phyloP scores from a whole-genome alignment of 2,797 vertebrate species.

The Mormyrus hasselquistii region DNA sequence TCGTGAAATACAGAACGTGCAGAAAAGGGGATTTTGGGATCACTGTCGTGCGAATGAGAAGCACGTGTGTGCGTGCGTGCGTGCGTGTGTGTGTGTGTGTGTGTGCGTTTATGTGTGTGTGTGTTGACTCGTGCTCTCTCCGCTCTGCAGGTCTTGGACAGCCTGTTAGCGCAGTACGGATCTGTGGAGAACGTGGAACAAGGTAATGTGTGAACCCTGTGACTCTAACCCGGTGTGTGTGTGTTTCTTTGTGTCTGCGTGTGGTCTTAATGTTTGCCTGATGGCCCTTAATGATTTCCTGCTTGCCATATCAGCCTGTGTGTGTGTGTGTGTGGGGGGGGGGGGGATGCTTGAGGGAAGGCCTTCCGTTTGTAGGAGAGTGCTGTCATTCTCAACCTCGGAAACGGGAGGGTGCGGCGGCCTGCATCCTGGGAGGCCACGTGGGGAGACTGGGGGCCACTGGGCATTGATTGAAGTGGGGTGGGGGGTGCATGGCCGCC shows the following conservation, averaged over 20 bases:
- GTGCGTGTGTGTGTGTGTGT: no score
- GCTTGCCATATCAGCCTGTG: not conserved
- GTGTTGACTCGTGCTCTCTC: slow-evolving; percentile 24
- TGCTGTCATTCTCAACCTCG: not conserved
- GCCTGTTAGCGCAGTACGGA: slow-evolving; percentile 85
- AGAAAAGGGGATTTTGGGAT: not conserved
- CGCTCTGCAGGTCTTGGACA: slow-evolving; percentile 77
- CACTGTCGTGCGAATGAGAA: not conserved
- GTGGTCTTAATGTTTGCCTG: not conserved
- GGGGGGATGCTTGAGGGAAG: not conserved
- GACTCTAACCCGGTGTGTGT: not conserved
- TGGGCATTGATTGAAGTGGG: slow-evolving; percentile 35
- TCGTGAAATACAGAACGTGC: not conserved
- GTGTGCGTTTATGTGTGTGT: no score
- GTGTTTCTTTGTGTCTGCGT: not conserved
- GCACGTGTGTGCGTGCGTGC: no score
- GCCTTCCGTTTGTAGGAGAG: not conserved
- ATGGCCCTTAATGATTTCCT: not conserved
- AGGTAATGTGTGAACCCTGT: slow-evolving; percentile 60
- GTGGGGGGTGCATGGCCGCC: slow-evolving; percentile 39
- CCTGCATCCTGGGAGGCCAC: not conserved
- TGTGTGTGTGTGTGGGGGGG: not conserved
- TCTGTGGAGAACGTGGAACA: slow-evolving; percentile 92
- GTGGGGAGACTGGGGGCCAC: slow-evolving; percentile 1
- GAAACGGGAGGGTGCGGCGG: not conserved